A percentile compares a stretch with the other conserved stretches of the same genome.
These are phyloP conservation scores for Dryadula phaetusa DNA, from an alignment of 2,888 invertebrate genomes.

Conservation along the genomic window DNA sequence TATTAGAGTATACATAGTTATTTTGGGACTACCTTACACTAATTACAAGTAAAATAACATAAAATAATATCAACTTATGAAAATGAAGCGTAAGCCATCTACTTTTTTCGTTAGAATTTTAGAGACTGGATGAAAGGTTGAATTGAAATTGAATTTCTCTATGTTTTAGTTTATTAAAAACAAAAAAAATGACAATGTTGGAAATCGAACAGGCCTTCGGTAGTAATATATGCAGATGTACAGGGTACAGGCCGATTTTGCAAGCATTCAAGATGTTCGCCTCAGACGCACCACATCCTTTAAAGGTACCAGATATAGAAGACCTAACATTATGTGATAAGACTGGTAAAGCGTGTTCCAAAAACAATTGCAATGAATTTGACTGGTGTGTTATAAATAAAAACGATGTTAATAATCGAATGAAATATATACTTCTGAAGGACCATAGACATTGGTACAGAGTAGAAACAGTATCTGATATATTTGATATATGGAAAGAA, in stretches of 20 bases:
- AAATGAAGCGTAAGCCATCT: no score
- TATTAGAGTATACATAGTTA: no score
- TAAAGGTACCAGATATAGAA: slow-evolving; percentile 58
- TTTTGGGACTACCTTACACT: no score
- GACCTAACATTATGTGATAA: slow-evolving; percentile 53
- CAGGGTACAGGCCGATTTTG: slow-evolving; percentile 86
- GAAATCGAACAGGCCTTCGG: slow-evolving; percentile 88
- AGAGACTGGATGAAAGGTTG: no score
- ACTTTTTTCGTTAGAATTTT: no score
- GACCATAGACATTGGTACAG: slow-evolving; percentile 78
- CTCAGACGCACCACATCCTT: slow-evolving; percentile 64
- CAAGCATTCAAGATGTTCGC: slow-evolving; percentile 86
- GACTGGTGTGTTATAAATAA: slow-evolving; percentile 62
- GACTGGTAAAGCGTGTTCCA: slow-evolving; percentile 43
- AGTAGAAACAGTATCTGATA: slow-evolving; percentile 70
- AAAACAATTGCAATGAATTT: slow-evolving; percentile 48
- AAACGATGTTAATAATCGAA: slow-evolving; percentile 47
- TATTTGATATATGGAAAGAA: slow-evolving; percentile 71
- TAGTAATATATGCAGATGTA: slow-evolving; percentile 90
- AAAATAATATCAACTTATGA: no score
- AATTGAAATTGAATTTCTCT: slow-evolving; percentile 18
- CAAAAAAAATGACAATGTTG: slow-evolving; percentile 77
- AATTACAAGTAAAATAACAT: no score
- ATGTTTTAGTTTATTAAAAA: slow-evolving; percentile 64
- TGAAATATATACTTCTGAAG: slow-evolving; percentile 53